A percentile compares a stretch with the other conserved stretches of the same genome.
Conservation (phyloP, 2,113 vertebrate species). For the Cephalopholis sonnerati region DNA sequence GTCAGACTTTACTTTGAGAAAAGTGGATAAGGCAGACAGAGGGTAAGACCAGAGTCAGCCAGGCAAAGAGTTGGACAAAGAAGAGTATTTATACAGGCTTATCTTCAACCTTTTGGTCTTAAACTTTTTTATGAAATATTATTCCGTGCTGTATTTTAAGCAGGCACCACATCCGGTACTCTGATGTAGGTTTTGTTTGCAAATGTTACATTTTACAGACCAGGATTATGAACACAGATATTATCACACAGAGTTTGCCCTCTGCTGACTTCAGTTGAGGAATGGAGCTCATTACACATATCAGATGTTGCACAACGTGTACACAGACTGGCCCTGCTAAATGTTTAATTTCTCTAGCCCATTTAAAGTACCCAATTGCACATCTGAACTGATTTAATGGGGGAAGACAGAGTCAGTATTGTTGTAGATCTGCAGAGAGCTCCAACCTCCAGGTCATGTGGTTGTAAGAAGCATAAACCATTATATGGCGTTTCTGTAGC, state of each 20-base stretch:
- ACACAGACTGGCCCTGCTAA: conserved; percentile 6
- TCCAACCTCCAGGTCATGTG: conserved; percentile 57
- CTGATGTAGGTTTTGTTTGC: not conserved
- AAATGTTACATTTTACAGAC: not conserved
- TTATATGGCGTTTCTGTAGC: conserved; percentile 17
- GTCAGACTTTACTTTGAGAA: conserved; percentile 53
- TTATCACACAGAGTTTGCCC: not conserved
- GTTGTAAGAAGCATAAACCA: conserved; percentile 23
- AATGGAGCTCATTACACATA: conserved; percentile 11
- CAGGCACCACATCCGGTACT: not conserved
- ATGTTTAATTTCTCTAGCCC: conserved; percentile 53
- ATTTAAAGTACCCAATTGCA: conserved; percentile 71
- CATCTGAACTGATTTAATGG: conserved; percentile 57
- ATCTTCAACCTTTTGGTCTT: not conserved
- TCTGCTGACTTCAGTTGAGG: not conserved
- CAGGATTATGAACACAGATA: not conserved
- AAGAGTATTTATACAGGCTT: not conserved
- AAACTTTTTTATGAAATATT: not conserved
- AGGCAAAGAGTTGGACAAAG: not conserved
- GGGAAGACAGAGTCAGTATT: conserved; percentile 41
- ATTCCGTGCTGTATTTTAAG: not conserved
- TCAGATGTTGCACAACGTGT: conserved; percentile 44
- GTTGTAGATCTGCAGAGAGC: conserved; percentile 47
- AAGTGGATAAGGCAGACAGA: not conserved
- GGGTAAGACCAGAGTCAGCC: not conserved